These are phyloP conservation scores for Monochamus saltuarius DNA, from an alignment of 1,140 invertebrate genomes.

Conservation along the genomic window DNA sequence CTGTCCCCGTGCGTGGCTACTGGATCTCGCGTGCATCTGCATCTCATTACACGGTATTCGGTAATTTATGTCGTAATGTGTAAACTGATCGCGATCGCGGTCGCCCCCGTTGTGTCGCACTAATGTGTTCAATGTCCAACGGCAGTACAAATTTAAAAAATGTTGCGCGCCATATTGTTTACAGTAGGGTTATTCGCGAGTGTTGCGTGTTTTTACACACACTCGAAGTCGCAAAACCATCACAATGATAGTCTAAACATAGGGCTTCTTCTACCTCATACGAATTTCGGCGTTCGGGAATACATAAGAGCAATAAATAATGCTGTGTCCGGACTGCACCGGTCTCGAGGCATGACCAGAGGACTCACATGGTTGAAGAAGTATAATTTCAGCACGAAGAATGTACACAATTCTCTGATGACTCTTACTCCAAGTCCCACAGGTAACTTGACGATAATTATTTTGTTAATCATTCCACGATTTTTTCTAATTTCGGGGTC, in stretches of 20 bases:
- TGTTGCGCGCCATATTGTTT: constrained; percentile 25
- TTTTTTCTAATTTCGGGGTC: no score
- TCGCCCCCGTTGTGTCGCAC: background rate
- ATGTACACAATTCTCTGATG: constrained; percentile 68
- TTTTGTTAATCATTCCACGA: no score
- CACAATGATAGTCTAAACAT: constrained; percentile 51
- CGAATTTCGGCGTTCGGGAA: constrained; percentile 65
- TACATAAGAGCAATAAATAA: constrained; percentile 68
- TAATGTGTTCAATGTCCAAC: constrained; percentile 12
- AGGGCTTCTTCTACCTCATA: constrained; percentile 66
- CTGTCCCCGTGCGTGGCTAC: constrained; percentile 8
- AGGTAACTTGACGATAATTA: constrained; percentile 55
- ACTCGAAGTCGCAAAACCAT: constrained; percentile 15
- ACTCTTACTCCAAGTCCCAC: constrained; percentile 74
- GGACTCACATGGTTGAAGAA: constrained; percentile 64
- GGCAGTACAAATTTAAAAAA: constrained; percentile 7
- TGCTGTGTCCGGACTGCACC: constrained; percentile 61
- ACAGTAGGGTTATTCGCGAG: constrained; percentile 11
- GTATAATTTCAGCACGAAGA: constrained; percentile 61
- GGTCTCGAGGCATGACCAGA: constrained; percentile 54
- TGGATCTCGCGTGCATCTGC: constrained; percentile 16
- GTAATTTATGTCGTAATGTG: constrained; percentile 20
- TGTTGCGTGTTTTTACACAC: constrained; percentile 26
- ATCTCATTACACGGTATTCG: constrained; percentile 10
- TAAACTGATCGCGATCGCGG: constrained; percentile 8